These are phyloP conservation scores for Sarotherodon lohbergeri DNA, from an alignment of 2,113 vertebrate species.

Conservation along the genomic window DNA sequence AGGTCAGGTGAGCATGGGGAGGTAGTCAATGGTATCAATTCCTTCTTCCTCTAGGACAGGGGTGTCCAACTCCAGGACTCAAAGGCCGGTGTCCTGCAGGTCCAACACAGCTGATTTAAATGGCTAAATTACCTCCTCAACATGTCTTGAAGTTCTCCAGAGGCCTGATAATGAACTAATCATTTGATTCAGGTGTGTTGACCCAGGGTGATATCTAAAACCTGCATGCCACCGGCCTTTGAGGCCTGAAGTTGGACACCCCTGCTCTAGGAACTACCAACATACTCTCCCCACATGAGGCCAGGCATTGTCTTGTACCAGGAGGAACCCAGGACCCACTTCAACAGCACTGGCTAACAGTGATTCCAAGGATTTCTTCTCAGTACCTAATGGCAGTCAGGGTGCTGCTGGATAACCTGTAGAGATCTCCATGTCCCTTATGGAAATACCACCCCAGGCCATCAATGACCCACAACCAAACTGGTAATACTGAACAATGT, in stretches of 20 bases:
- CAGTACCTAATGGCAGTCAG: neutral
- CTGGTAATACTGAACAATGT: neutral
- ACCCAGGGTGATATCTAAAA: neutral
- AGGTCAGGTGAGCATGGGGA: neutral
- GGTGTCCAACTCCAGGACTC: neutral
- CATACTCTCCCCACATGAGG: neutral
- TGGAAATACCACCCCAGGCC: neutral
- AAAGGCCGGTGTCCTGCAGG: neutral
- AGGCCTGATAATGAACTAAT: neutral
- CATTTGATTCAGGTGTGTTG: neutral
- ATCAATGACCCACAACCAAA: neutral
- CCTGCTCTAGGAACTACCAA: neutral
- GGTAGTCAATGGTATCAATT: neutral
- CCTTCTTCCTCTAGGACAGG: neutral
- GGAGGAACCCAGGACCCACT: neutral
- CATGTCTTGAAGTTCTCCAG: neutral
- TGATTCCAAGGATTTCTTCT: neutral
- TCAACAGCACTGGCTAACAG: neutral
- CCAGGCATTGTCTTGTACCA: neutral
- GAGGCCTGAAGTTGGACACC: neutral
- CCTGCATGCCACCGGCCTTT: neutral
- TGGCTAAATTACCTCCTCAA: neutral
- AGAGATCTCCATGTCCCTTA: neutral
- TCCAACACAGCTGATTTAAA: neutral
- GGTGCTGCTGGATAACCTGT: neutral